A percentile compares a stretch with the other conserved stretches of the same genome.
These are phyloP conservation scores for Anthopleura sola DNA, from an alignment of 64 coral and sea anemone species.

Conservation along the genomic window DNA sequence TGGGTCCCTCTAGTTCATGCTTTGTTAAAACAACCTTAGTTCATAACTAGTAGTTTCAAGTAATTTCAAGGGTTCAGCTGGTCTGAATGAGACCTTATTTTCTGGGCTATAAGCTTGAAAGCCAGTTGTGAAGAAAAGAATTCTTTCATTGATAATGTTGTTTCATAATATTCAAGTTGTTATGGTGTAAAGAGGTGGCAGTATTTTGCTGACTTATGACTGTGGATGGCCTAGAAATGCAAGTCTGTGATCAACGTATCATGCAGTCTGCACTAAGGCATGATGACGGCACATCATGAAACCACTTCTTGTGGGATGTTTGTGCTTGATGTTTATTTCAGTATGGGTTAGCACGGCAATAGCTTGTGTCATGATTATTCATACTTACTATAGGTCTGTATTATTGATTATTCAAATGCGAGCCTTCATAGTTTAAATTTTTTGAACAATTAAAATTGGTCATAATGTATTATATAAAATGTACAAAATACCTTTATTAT, in stretches of 20 bases:
- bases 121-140: too few relatives aligned
- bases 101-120: neutral
- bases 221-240: neutral
- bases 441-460: too few relatives aligned
- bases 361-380: neutral
- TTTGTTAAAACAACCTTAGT: too few relatives aligned
- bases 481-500: neutral
- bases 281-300: slow-evolving; percentile 25
- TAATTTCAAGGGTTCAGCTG: too few relatives aligned
- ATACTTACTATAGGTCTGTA: neutral
- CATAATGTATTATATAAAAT: neutral
- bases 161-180: neutral
- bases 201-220: neutral
- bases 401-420: neutral
- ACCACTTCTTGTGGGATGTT: slow-evolving; percentile 14
- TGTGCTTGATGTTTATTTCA: slow-evolving; percentile 16
- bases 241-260: neutral
- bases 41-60: too few relatives aligned
- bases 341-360: neutral
- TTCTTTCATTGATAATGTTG: too few relatives aligned
- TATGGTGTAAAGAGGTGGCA: neutral
- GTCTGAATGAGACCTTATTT: too few relatives aligned
- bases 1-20: too few relatives aligned
- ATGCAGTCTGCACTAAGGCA: neutral
- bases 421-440: too few relatives aligned